Evolutionary conservation across 1,140 invertebrate species (phyloP).

Genomic region (Doryteuthis pealeii): DNA sequence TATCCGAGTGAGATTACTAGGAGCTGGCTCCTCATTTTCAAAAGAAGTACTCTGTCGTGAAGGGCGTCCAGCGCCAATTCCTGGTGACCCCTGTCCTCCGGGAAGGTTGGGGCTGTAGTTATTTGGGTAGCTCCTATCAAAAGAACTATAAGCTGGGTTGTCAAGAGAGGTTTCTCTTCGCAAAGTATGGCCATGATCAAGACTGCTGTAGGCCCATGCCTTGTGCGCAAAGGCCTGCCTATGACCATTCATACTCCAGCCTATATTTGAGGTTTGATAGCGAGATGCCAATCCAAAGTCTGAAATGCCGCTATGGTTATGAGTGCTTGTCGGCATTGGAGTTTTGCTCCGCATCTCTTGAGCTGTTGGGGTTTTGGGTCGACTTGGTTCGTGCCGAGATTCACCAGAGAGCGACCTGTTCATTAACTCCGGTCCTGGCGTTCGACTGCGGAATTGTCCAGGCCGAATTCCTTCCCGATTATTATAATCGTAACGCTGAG

Average conservation of each 20-base stretch:
- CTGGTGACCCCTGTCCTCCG: slow-evolving; percentile 16
- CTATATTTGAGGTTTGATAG: slow-evolving; percentile 21
- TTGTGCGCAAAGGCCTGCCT: slow-evolving; percentile 15
- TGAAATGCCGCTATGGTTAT: slow-evolving; percentile 27
- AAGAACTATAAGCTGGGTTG: slow-evolving; percentile 9
- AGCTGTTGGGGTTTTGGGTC: slow-evolving; percentile 57
- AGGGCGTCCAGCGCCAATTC: slow-evolving; percentile 36
- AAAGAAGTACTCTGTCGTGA: slow-evolving; percentile 71
- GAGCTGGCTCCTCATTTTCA: slow-evolving; percentile 63
- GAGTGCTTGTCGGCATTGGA: slow-evolving; percentile 28
- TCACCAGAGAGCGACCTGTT: slow-evolving; percentile 33
- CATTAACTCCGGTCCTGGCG: slow-evolving; percentile 58
- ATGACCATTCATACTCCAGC: slow-evolving; percentile 27
- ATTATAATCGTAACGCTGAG: slow-evolving; percentile 27
- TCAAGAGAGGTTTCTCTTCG: background rate
- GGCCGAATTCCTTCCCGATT: slow-evolving; percentile 38
- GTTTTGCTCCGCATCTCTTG: slow-evolving; percentile 54
- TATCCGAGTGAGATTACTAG: slow-evolving; percentile 47
- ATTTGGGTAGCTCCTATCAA: slow-evolving; percentile 19
- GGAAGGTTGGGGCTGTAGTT: slow-evolving; percentile 20
- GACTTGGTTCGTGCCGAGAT: slow-evolving; percentile 35
- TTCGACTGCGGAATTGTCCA: slow-evolving; percentile 54
- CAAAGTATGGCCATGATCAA: slow-evolving; percentile 7
- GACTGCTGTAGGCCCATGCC: slow-evolving; percentile 1
- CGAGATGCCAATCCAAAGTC: slow-evolving; percentile 30